Evolutionary conservation across 2,113 vertebrate genomes (phyloP).

Genomic region (Chinchilla lanigera): DNA sequence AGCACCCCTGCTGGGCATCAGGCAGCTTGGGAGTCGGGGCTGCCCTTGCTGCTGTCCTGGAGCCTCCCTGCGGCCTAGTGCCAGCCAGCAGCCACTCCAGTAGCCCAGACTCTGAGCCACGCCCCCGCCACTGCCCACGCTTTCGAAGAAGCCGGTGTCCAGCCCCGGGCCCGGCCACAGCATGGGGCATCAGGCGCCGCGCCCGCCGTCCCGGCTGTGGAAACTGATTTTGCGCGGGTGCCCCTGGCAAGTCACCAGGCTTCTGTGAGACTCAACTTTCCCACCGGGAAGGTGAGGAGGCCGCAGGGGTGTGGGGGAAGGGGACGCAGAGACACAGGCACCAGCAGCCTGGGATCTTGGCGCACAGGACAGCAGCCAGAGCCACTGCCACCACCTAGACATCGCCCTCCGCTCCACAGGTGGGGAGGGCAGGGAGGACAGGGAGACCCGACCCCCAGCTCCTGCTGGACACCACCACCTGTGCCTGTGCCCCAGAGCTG

Average conservation of each 20-base stretch:
- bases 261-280: background rate
- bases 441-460: background rate
- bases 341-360: background rate
- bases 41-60: background rate
- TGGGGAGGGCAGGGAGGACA: background rate
- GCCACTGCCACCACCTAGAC: background rate
- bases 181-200: accelerated
- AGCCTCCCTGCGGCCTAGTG: background rate
- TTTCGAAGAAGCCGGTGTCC: background rate
- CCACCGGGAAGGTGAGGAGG: background rate
- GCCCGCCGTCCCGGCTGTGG: background rate
- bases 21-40: background rate
- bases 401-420: background rate
- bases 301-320: too few species aligned
- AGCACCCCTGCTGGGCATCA: background rate
- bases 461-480: background rate
- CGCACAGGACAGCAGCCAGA: background rate
- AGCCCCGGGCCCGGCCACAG: background rate
- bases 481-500: background rate
- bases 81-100: background rate
- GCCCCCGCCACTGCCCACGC: background rate
- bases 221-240: too few species aligned
- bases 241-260: background rate
- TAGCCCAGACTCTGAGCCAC: background rate
- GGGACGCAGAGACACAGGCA: accelerated